A percentile compares a stretch with the other conserved stretches of the same genome.
These are phyloP conservation scores for Myiozetetes cayanensis DNA, from an alignment of 2,113 vertebrate genomes.

Conservation along the genomic window DNA sequence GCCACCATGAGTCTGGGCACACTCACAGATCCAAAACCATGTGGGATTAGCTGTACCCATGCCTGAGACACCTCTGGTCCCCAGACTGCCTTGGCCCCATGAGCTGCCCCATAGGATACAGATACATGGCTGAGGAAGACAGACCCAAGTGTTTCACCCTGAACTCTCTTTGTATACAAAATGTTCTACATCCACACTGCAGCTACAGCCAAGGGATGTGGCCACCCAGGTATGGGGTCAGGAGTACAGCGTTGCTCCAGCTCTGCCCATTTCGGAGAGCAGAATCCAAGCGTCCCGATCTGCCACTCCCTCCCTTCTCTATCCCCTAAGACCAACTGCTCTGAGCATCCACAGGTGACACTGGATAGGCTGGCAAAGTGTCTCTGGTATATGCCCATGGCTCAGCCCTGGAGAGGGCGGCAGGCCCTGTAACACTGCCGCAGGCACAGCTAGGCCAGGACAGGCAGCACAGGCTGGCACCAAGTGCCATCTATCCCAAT, in stretches of 20 bases:
- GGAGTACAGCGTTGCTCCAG: background rate
- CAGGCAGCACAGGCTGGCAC: background rate
- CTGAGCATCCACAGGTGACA: background rate
- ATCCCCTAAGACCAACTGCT: background rate
- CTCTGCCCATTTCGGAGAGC: background rate
- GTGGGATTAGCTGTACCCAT: background rate
- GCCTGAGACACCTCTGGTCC: background rate
- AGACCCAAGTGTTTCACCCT: background rate
- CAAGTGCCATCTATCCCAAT: rapidly evolving
- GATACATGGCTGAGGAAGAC: rapidly evolving
- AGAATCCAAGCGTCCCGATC: background rate
- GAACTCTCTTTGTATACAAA: background rate
- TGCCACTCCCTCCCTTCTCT: rapidly evolving
- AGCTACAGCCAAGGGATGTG: background rate
- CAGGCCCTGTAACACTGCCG: background rate
- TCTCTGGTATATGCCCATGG: rapidly evolving
- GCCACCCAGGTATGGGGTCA: background rate
- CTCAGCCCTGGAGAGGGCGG: rapidly evolving
- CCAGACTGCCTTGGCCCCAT: rapidly evolving
- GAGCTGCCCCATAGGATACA: rapidly evolving
- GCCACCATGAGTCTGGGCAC: background rate
- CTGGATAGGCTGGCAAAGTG: background rate
- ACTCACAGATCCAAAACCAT: background rate
- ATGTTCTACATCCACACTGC: background rate
- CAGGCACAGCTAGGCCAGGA: background rate